Evolutionary conservation across 2,888 invertebrate species (phyloP).

Genomic region (Entomobrya proxima): DNA sequence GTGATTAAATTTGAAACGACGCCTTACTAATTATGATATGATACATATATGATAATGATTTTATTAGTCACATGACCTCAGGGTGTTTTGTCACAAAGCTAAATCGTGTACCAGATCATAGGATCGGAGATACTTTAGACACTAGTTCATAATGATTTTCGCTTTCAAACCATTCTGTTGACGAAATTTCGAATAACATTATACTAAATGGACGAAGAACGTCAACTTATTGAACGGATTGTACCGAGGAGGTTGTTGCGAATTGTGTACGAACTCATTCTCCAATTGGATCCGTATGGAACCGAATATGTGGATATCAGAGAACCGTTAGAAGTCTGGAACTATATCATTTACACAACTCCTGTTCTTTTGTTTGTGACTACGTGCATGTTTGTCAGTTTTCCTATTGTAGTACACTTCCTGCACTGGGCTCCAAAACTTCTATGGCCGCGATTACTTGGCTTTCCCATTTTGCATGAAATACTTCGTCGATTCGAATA

Average conservation of each 20-base stretch:
- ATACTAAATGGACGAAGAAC: background rate
- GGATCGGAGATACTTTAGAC: too few relatives aligned
- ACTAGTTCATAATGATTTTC: too few relatives aligned
- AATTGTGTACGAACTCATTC: background rate
- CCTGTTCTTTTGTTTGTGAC: constrained; percentile 57
- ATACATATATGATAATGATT: too few relatives aligned
- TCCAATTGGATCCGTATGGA: constrained; percentile 45
- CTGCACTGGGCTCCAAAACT: constrained; percentile 70
- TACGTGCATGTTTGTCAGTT: constrained; percentile 44
- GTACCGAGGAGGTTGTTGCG: background rate
- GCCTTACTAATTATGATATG: too few relatives aligned
- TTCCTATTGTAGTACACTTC: constrained; percentile 63
- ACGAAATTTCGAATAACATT: too few relatives aligned
- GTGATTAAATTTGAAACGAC: too few relatives aligned
- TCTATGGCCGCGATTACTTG: constrained; percentile 55
- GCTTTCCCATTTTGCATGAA: constrained; percentile 64
- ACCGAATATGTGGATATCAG: constrained; percentile 50
- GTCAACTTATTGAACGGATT: background rate
- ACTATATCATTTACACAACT: constrained; percentile 64
- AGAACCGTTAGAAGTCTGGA: constrained; percentile 66
- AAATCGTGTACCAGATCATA: too few relatives aligned
- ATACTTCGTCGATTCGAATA: constrained; percentile 62
- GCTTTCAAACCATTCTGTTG: too few relatives aligned
- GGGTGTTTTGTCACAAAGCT: too few relatives aligned
- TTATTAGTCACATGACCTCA: too few relatives aligned